Evolutionary conservation across 2,888 invertebrate species (phyloP), one percentile per base, ranked within the genome.

Genomic region (Sinotaia quadrata): DNA sequence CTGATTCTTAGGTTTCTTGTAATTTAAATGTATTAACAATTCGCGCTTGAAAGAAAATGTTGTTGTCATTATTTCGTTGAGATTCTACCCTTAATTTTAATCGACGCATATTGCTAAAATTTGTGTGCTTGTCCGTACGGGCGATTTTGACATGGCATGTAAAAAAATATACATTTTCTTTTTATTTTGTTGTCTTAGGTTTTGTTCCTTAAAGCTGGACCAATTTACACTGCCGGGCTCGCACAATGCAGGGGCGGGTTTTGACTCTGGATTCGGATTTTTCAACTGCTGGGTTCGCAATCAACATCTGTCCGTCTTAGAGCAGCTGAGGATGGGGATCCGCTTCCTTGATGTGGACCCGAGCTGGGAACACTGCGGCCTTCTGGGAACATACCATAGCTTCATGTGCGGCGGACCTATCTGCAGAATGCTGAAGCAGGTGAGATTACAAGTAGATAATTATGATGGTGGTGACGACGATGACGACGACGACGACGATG

Each of bases 241-340:
- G 18, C 73, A 73, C 49, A 73, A 73, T 29, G 69, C 73, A 24
- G 73, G 73, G 0, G 41, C 73, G 10, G 73, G 73, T n/a, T 73
- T 73, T 33, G 57, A 59, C 34, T 65, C 65, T 18, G 73, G 73
- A 0, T 73, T 73, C 54, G 70, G 69, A 10, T 47, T 73, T 7
- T n/a, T 70, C n/a, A 56, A 67, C 54, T 73, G 73, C 49, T 61
- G 67, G 66, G 31, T 68, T 31, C 54, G 70, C n/a, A 73, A 73
- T 58, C 70, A 73, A 34, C 52, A 21, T 5, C 51, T 56, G 52
- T 44, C 49, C 29, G 68, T 73, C 21, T 29, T 54, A 12, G 44
- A 66, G 24, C 73, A 73, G 54, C 56, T 73, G 15, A 34, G 52
- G 47, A 49, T 61, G 5, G 73, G 73, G 37, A 65, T 73, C 34